Percentiles rank a stretch among this genome's conserved stretches.
Conservation (phyloP, 2,797 vertebrate genomes). For the Moxostoma hubbsi region DNA sequence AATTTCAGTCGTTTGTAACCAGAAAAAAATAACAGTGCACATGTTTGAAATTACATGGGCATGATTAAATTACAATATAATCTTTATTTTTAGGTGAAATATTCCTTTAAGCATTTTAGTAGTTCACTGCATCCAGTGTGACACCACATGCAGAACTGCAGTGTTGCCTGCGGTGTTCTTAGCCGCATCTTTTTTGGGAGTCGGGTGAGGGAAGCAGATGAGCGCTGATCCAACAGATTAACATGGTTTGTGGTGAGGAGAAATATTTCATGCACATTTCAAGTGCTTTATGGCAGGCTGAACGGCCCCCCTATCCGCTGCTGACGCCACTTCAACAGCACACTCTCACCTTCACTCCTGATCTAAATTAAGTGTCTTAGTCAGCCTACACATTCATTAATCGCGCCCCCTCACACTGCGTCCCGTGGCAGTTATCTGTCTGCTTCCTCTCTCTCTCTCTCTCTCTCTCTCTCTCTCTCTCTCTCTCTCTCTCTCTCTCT, state of each 20-base stretch:
- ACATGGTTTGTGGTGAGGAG: slow-evolving; percentile 30
- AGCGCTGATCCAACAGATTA: slow-evolving; percentile 51
- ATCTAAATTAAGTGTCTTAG: slow-evolving; percentile 53
- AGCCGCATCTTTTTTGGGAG: not conserved
- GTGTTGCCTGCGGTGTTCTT: too few species aligned
- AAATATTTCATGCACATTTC: slow-evolving; percentile 55
- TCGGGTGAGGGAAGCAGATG: slow-evolving; percentile 25
- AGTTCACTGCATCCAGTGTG: too few species aligned
- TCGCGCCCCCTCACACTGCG: slow-evolving; percentile 30
- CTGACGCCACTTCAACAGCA: slow-evolving; percentile 41
- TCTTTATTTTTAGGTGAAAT: not conserved
- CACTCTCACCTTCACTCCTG: slow-evolving; percentile 47
- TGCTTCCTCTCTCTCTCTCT: slow-evolving; percentile 13
- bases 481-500: not conserved
- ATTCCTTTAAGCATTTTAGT: slow-evolving; percentile 39
- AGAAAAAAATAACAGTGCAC: not conserved
- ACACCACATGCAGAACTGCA: too few species aligned
- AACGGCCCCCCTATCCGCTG: slow-evolving; percentile 21
- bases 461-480: slow-evolving; percentile 25
- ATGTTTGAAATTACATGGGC: not conserved
- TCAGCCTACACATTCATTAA: slow-evolving; percentile 53
- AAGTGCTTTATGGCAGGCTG: slow-evolving; percentile 28
- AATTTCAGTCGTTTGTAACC: too few species aligned
- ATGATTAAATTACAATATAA: not conserved
- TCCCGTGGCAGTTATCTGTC: slow-evolving; percentile 9